Base-by-base conservation (phyloP, 2,888 invertebrate species). In the Phania funesta region DNA sequence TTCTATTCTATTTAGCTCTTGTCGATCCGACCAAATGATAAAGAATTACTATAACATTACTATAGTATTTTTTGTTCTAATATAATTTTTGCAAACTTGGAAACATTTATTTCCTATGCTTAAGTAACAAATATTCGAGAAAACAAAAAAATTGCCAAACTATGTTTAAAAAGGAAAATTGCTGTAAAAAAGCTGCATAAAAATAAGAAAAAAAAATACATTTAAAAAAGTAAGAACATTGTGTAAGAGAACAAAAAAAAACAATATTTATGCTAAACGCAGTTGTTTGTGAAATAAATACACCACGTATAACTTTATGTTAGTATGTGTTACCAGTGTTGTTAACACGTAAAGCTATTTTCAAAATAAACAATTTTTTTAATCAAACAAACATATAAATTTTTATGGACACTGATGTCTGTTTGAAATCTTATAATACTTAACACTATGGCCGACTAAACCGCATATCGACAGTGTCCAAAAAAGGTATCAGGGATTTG, bases 21-120 rank as follows among this genome's bases (percentile, higher is more conserved):
- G 67, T 67, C 67, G 48, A 78, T 68, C 74, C 64, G 48, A 78
- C 74, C 74, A 56, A 68, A 81, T 68, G 68, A 68, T 77, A 82
- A 82, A 77, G 81, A 81, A 81, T 77, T 81, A 70, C 50, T 56
- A 41, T 62, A 9, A 29, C 26, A 71, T 58, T 74, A 32, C 41
- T 60, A 16, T 35, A 38, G 11, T 13, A 3, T 11, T 32, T 9
- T 11, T 9, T n/a, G n/a, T 56, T 70, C 16, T n/a, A 64, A 29
- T 54, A 52, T 38, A 38, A 24, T 24, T 48, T 58, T 38, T 56
- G 9, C 24, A 68, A 68, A 60, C 46, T 38, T 56, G 9, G 22
- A 68, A 68, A 60, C 46, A 38, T 60, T 38, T 13, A n/a, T 13
- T 11, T 9, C 4, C 11, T 16, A 16, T n/a, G 5, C 16, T 18